These are phyloP conservation scores for Chaenogobius annularis DNA, from an alignment of 2,113 vertebrate species.

Conservation along the genomic window DNA sequence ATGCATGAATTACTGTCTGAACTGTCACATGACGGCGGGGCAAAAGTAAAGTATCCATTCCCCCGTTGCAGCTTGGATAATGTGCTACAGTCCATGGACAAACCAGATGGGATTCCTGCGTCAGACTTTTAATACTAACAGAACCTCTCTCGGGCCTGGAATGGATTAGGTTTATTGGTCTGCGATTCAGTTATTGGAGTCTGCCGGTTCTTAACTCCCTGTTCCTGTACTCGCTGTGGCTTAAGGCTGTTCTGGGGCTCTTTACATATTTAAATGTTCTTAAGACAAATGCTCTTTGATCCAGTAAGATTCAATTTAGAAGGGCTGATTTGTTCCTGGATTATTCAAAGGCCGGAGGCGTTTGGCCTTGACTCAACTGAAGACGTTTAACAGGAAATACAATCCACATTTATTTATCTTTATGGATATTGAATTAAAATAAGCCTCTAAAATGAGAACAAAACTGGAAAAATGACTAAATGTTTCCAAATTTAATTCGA, in stretches of 20 bases:
- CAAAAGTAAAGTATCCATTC: conserved; percentile 6
- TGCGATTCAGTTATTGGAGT: conserved; percentile 3
- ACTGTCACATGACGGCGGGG: neutral
- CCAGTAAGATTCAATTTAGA: neutral
- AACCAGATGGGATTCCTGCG: conserved; percentile 3
- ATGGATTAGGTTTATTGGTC: neutral
- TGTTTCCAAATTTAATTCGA: neutral
- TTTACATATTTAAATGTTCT: conserved; percentile 6
- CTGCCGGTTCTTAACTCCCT: conserved; percentile 6
- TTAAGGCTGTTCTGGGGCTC: neutral
- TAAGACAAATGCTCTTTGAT: neutral
- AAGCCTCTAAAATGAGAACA: neutral
- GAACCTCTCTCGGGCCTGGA: neutral
- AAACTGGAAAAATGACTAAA: neutral
- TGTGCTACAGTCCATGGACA: neutral
- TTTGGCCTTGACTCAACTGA: conserved; percentile 3
- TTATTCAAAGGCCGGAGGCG: conserved; percentile 1
- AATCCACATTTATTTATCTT: neutral
- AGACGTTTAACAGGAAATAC: neutral
- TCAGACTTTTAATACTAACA: neutral
- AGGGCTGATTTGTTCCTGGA: neutral
- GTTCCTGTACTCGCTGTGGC: neutral
- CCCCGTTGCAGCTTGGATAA: conserved; percentile 1
- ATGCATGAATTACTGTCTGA: conserved; percentile 1
- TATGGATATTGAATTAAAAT: neutral